Evolutionary conservation across 2,797 vertebrate genomes (phyloP).

Genomic region (Bradypodion pumilum): DNA sequence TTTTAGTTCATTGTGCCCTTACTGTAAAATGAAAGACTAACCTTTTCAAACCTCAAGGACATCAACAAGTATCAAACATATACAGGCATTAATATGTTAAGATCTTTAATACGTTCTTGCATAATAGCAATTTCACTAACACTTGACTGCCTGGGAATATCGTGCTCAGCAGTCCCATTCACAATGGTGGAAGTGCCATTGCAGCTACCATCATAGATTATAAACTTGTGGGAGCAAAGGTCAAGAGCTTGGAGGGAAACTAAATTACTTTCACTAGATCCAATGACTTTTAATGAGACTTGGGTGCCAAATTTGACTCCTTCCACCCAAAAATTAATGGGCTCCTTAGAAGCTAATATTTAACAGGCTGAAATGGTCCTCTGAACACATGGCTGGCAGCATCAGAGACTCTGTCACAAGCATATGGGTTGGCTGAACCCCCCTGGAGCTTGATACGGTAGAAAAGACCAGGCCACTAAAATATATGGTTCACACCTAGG

Average conservation of each 20-base stretch:
- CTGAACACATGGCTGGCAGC: constrained; percentile 60
- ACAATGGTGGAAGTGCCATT: not conserved
- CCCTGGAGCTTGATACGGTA: constrained; percentile 52
- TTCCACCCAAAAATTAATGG: constrained; percentile 64
- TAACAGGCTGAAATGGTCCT: constrained; percentile 69
- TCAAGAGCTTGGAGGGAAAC: constrained; percentile 16
- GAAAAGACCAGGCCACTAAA: constrained; percentile 67
- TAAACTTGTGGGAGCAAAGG: constrained; percentile 7
- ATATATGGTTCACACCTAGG: constrained; percentile 36
- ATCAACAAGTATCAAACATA: not conserved
- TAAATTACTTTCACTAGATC: constrained; percentile 4
- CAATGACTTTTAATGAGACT: constrained; percentile 3
- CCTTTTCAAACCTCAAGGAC: constrained; percentile 2
- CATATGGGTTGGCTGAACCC: constrained; percentile 55
- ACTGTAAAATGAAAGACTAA: not conserved
- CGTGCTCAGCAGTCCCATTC: not conserved
- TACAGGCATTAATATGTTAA: constrained; percentile 3
- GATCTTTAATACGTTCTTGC: not conserved
- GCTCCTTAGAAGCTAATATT: constrained; percentile 73
- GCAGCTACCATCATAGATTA: constrained; percentile 1
- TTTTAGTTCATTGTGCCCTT: not conserved
- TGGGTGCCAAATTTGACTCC: constrained; percentile 39
- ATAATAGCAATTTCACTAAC: constrained; percentile 18
- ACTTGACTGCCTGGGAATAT: constrained; percentile 20
- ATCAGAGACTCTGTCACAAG: constrained; percentile 45